Base-by-base conservation (phyloP, 2,888 invertebrate species). In the Scaptomyza caliginosa region DNA sequence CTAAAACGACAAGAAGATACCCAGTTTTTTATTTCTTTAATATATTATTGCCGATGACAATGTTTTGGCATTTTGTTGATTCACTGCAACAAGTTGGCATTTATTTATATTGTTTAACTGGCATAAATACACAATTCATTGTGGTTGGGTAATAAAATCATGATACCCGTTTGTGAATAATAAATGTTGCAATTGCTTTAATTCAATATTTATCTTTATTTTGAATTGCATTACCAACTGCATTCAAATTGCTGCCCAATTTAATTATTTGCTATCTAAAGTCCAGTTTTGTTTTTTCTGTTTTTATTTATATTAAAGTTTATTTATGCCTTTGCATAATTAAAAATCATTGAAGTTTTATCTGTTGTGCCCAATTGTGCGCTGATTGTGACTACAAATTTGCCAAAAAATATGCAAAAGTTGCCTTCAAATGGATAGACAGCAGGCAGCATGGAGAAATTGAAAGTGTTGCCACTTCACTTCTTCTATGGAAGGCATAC, bases 141-240 rank as follows among this genome's bases (percentile, higher is more conserved):
- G 2, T 2, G 26, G 34, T 17, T 6, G 24, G 30, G 34, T 42
- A 32, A 62, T 30, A 36, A 67, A 43, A 42, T 36, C 57, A 42
- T 42, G 38, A 39, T 38, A 67, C 46, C 40, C 23, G n/a, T 6
- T 21, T 28, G 32, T 32, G 30, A 57, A 42, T 43, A 59, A 51
- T 39, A 54, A 39, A 34, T 34, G 8, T 3, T 13, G 46, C 24
- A 57, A 46, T 57, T 48, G 28, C 24, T 67, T 56, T 68, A 59
- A 67, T 81, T 74, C 63, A 81, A 76, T 71, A 74, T 84, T 81
- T 76, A 68, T 84, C 54, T 56, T 59, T 56, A 67, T 65, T 56
- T 56, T 28, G 21, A 73, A 72, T 65, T 64, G 55, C 49, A 55
- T 71, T 59, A 54, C 5, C 19, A 55, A 67, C 57, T 71, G 59